A percentile compares a stretch with the other conserved stretches of the same genome.
These are phyloP conservation scores for Parazoanthus atlanticus DNA, from an alignment of 92 coral and sea anemone genomes.

Conservation along the genomic window DNA sequence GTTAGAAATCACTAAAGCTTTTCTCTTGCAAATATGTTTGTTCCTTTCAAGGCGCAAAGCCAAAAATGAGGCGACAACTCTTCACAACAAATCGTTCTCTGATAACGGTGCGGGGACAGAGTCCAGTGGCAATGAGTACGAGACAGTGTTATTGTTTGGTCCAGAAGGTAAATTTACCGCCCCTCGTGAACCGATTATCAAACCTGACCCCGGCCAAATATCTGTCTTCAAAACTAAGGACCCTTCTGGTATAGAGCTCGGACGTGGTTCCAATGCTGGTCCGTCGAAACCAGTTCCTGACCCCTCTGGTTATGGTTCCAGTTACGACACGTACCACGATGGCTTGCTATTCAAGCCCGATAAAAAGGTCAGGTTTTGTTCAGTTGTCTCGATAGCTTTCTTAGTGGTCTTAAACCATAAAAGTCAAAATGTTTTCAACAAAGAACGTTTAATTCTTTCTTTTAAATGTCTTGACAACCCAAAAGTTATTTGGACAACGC, in stretches of 20 bases:
- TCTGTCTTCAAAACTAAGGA: background rate
- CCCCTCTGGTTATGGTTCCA: background rate
- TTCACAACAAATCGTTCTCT: background rate
- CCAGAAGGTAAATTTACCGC: background rate
- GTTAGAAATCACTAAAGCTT: no score
- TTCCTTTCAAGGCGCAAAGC: background rate
- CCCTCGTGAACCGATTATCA: background rate
- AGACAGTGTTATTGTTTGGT: constrained; percentile 5
- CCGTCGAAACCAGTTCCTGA: background rate
- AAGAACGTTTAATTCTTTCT: no score
- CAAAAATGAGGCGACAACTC: background rate
- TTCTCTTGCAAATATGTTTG: background rate
- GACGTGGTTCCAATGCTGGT: background rate
- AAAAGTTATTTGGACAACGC: no score
- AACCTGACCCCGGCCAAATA: background rate
- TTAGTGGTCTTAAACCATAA: no score
- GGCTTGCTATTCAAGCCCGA: background rate
- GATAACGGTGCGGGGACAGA: background rate
- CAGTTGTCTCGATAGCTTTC: no score
- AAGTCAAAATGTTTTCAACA: no score
- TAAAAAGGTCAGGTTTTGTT: background rate
- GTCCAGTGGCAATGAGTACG: background rate
- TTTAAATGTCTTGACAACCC: no score
- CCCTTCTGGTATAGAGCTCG: background rate
- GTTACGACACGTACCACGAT: background rate